These are phyloP conservation scores for Cryptophagus acutangulus DNA, from an alignment of 2,888 invertebrate species.

Conservation along the genomic window DNA sequence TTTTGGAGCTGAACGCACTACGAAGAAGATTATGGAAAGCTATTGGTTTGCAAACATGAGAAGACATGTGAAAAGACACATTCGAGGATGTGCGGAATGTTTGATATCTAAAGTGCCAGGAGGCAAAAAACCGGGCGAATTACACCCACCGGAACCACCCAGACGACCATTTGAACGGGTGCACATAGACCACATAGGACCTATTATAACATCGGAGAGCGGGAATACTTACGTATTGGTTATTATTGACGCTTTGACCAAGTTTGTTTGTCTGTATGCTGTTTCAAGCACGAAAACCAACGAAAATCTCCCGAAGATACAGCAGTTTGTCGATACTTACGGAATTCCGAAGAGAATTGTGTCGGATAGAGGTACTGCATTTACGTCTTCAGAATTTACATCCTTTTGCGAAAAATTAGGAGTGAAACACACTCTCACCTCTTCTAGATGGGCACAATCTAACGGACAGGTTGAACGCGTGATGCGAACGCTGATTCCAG, in stretches of 20 bases:
- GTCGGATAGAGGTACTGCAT: constrained; percentile 21
- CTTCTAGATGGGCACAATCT: constrained; percentile 6
- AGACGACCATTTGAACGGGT: constrained; percentile 20
- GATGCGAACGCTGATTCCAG: constrained; percentile 5
- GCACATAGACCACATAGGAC: constrained; percentile 21
- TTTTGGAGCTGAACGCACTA: constrained; percentile 15
- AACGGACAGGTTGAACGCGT: constrained; percentile 10
- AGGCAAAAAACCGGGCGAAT: constrained; percentile 18
- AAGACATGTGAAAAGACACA: constrained; percentile 18
- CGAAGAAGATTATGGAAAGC: constrained; percentile 8
- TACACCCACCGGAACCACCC: constrained; percentile 18
- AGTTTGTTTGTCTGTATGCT: constrained; percentile 17
- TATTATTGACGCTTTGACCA: constrained; percentile 18
- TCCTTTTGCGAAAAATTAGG: constrained; percentile 15
- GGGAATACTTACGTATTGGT: constrained; percentile 17
- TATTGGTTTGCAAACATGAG: constrained; percentile 23
- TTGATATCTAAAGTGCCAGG: constrained; percentile 18
- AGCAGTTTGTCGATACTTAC: constrained; percentile 19
- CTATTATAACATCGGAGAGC: constrained; percentile 16
- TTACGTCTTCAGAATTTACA: constrained; percentile 8
- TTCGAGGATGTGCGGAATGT: constrained; percentile 19
- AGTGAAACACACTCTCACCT: constrained; percentile 7
- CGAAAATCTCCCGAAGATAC: constrained; percentile 14
- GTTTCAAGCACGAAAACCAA: constrained; percentile 15
- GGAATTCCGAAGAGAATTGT: constrained; percentile 24